Evolutionary conservation across 92 coral and sea anemone species (phyloP), one percentile per base, ranked within the genome.

Genomic region (Palythoa grandiflora): DNA sequence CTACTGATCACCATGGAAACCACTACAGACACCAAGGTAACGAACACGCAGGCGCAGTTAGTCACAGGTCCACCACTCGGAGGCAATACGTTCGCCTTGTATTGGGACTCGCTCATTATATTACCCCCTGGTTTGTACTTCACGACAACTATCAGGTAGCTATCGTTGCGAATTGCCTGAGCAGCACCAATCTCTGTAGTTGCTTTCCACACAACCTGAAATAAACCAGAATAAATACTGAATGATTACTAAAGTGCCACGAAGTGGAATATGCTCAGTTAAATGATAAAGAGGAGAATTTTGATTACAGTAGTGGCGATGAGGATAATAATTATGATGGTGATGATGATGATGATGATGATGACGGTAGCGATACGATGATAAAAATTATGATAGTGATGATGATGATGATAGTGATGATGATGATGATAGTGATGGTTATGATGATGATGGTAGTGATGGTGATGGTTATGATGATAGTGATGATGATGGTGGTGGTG

Each of bases 161-260:
- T 80, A 87, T 91, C 92, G 50, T 88, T 88, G 19, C 91, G 94
- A 2, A 78, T 38, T 9, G 79, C 84, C 91, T 80, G 89, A 14
- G 91, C 89, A n/a, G 89, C 94, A 13, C 94, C 94, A 66, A 91
- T 88, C 63, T 84, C 87, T 77, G 15, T 91, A 3, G 94, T 88
- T 83, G 87, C 68, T 88, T 80, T 91, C 94, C 94, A 91, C 72
- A 91, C 44, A 16, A 88, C 52, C 94, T 91, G 71, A 36, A 51
- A 61, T 19, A n/a, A 74, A 44, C 19, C 20, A 83, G 7, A 50
- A 11, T 40, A 11, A 73, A n/a, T 1, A 16, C 16, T 3, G 73
- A 19, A 10, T 68, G 21, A 73, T 16, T n/a, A 36, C 13, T 72
- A 8, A 72, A 9, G 28, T 28, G 28, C 28, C 28, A 28, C 28